A percentile compares a stretch with the other conserved stretches of the same genome.
Evolutionary conservation across 1,140 invertebrate genomes (phyloP).

Genomic region (Drosophila ironensis): DNA sequence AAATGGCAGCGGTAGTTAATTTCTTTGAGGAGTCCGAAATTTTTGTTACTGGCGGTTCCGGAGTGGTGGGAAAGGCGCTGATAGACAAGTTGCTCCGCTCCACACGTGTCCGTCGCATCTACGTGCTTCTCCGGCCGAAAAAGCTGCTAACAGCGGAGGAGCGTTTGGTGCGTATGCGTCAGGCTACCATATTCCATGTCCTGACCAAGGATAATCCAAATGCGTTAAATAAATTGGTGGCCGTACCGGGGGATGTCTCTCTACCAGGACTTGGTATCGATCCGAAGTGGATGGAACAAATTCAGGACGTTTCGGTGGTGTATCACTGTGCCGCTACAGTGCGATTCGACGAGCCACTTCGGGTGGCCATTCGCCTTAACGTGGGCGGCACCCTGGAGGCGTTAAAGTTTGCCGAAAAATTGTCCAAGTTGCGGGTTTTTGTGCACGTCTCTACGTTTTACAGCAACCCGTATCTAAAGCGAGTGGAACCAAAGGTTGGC

Average conservation of each 20-base stretch:
- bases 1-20: slow-evolving; percentile 64
- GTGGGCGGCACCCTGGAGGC: slow-evolving; percentile 86
- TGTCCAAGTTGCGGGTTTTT: slow-evolving; percentile 87
- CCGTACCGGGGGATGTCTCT: slow-evolving; percentile 80
- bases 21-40: slow-evolving; percentile 84
- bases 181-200: slow-evolving; percentile 84
- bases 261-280: slow-evolving; percentile 50
- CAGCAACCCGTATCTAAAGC: slow-evolving; percentile 88
- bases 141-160: slow-evolving; percentile 45
- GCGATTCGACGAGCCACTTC: slow-evolving; percentile 88
- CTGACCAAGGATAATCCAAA: slow-evolving; percentile 24
- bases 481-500: slow-evolving; percentile 89
- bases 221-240: slow-evolving; percentile 68
- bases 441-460: slow-evolving; percentile 89
- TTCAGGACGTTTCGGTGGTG: slow-evolving; percentile 89
- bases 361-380: slow-evolving; percentile 86
- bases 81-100: slow-evolving; percentile 88
- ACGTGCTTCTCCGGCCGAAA: slow-evolving; percentile 86
- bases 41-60: slow-evolving; percentile 89
- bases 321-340: slow-evolving; percentile 97
- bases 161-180: slow-evolving; percentile 45
- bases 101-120: slow-evolving; percentile 86
- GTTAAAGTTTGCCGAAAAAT: slow-evolving; percentile 85
- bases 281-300: slow-evolving; percentile 14
- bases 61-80: slow-evolving; percentile 87